Evolutionary conservation across 1,140 invertebrate species (phyloP), one percentile per base, ranked within the genome.

Genomic region (Rhynchophorus ferrugineus): DNA sequence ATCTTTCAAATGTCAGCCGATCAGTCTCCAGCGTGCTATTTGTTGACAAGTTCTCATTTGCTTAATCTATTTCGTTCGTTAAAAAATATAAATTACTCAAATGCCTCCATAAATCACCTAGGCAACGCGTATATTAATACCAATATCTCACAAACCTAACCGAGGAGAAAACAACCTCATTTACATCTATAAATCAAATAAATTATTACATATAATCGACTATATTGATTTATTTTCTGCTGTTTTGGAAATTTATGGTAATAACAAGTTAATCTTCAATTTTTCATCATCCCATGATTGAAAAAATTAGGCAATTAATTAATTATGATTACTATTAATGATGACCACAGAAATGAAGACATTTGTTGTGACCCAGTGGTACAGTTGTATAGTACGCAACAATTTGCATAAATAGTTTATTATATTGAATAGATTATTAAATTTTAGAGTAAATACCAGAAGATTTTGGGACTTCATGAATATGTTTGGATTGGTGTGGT

Each of bases 21-120:
- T 44, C 43, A 34, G 13, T 44, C 43, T 33, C 13, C 18, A 34
- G 11, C 18, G 34, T 13, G 21, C 24, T 34, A 34, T 44, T 44
- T 44, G 43, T 44, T 44, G 43, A 44, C 43, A 44, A 34, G 33
- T 16, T 22, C 24, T 44, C 43, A 34, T 44, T 44, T 44, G 29
- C 29, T 17, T 44, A 44, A 44, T 44, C 22, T 17, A 13, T 33
- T 9, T 22, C 20, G 7, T 33, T 33, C 24, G 43, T 16, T 3
- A 9, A 20, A 44, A 44, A 34, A 11, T 29, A 16, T 44, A 44
- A 24, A 44, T 44, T 34, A 44, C 24, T 8, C 11, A 44, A 44
- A 44, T 22, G 29, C 33, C 43, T 18, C n/a, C 13, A 7, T 44
- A 44, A 44, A 44, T 44, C 43, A 6, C 11, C 11, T 29, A 6